Evolutionary conservation across 1,140 invertebrate species (phyloP), one percentile per base, ranked within the genome.

Genomic region (Pissodes strobi): DNA sequence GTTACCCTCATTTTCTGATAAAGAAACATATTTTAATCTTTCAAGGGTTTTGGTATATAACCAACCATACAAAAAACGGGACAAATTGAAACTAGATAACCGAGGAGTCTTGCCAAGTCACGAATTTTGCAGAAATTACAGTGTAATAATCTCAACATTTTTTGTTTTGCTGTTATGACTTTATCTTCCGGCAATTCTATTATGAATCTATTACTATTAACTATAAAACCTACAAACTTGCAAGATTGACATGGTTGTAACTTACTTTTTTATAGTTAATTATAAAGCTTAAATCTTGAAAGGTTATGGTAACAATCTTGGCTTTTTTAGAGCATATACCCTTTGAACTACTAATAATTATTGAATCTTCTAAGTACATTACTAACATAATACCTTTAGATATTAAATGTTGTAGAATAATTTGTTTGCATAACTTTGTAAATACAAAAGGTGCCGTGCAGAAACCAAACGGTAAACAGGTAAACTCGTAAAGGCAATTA

Each of bases 331-430:
- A 8, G 6, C 6, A 6, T 34, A 8, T n/a, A 6, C n/a, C n/a
- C n/a, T 34, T 34, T n/a, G 30, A 34, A n/a, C 30, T 6, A n/a
- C 30, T n/a, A 6, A 34, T 6, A 34, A 34, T 34, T 8, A 34
- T 8, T 8, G n/a, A 65, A 41, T 75, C 72, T 49, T 75, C 71
- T 25, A 75, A 43, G 56, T 74, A 77, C 13, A 67, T 61, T 6
- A 77, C 71, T 9, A 66, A 65, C 17, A 63, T 1, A 34, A 64
- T 52, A 3, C 60, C 58, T 49, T 52, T 39, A 46, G 12, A 27
- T 22, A 66, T 34, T 17, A 68, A 53, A 22, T 27, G 30, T 2
- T 48, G 2, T 3, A 64, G 3, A n/a, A n/a, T n/a, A 15, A 68
- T 15, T 19, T 62, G 70, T 60, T 70, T 68, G n/a, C 68, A 12